Evolutionary conservation across 2,888 invertebrate species (phyloP).

Genomic region (Boloria euphrosyne): DNA sequence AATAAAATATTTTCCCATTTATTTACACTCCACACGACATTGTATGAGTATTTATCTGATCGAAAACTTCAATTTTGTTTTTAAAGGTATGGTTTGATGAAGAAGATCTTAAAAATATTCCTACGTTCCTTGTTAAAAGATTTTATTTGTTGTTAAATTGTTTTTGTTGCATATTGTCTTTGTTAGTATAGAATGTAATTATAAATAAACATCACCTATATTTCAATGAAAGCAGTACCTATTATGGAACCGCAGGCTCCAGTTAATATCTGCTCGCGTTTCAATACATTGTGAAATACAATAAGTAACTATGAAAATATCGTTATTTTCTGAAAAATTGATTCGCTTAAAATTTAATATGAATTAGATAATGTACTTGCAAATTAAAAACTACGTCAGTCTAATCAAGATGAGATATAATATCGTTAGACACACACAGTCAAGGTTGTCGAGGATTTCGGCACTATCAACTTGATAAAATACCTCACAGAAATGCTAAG

Average conservation of each 20-base stretch:
- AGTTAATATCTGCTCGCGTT: no score
- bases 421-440: conserved; percentile 52
- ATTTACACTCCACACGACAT: conserved; percentile 36
- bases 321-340: background rate
- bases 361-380: conserved; percentile 6
- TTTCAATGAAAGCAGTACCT: background rate
- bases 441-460: conserved; percentile 56
- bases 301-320: no score
- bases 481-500: conserved; percentile 23
- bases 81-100: background rate
- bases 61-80: background rate
- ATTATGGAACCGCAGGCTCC: background rate
- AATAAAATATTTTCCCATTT: conserved; percentile 27
- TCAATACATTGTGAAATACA: no score
- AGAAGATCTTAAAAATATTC: no score
- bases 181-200: no score
- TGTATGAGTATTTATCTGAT: conserved; percentile 13
- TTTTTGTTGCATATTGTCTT: no score
- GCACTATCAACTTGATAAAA: conserved; percentile 38
- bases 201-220: no score
- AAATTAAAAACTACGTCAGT: conserved; percentile 15
- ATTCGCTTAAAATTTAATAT: background rate
- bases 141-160: no score
- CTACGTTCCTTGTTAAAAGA: no score
- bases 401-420: conserved; percentile 40